These are phyloP conservation scores for Plecturocebus donacophilus DNA, from an alignment of 2,113 vertebrate genomes.

Conservation along the genomic window DNA sequence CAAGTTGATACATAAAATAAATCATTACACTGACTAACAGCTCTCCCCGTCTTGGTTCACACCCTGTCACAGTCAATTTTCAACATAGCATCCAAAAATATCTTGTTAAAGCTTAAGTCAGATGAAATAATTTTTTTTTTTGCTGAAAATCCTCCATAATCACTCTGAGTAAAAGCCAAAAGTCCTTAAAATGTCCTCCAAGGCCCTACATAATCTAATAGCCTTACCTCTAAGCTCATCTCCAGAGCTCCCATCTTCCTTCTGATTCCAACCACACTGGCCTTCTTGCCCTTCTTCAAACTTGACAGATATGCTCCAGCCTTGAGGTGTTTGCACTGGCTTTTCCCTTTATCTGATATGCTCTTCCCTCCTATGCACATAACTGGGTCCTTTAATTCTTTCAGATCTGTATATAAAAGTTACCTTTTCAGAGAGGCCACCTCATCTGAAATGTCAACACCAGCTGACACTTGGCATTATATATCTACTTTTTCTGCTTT, in stretches of 20 bases:
- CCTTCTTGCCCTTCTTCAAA: not conserved
- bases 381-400: not conserved
- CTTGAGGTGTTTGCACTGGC: not conserved
- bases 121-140: not conserved
- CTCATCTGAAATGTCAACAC: not conserved
- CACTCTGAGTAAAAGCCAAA: constrained; percentile 39
- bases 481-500: not conserved
- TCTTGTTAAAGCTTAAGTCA: not conserved
- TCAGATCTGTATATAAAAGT: not conserved
- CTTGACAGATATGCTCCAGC: not conserved
- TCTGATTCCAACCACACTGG: not conserved
- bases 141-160: not conserved
- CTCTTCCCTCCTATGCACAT: not conserved
- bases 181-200: not conserved
- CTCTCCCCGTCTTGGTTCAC: not conserved
- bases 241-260: not conserved
- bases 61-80: not conserved
- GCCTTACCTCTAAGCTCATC: not conserved
- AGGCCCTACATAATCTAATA: not conserved
- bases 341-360: not conserved
- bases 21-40: not conserved
- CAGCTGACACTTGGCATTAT: not conserved
- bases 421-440: not conserved
- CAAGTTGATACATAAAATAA: not conserved
- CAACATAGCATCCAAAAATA: not conserved